Percentiles rank a stretch among this genome's conserved stretches.
phyloP scores from a whole-genome alignment of 2,797 vertebrate genomes.

The Alauda arvensis region DNA sequence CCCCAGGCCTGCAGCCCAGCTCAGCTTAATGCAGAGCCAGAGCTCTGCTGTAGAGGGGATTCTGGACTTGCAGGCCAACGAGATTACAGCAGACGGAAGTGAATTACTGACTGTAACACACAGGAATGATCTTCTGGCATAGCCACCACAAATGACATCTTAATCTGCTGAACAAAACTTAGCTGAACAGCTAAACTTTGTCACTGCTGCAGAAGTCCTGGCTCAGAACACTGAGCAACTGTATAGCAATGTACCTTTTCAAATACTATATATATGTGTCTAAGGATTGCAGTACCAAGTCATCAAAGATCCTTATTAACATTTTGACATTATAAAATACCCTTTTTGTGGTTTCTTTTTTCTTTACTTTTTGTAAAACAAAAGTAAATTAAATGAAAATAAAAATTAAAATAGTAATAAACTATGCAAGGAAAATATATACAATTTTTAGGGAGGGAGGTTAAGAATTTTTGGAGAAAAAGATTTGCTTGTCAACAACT shows the following conservation, averaged over 20 bases:
- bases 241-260: neutral
- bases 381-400: neutral
- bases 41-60: neutral
- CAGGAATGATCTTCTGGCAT: slow-evolving; percentile 10
- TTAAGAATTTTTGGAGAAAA: neutral
- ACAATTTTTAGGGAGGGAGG: rapidly evolving
- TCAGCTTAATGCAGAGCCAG: neutral
- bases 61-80: neutral
- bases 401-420: neutral
- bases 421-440: neutral
- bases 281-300: neutral
- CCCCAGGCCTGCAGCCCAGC: neutral
- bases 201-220: neutral
- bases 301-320: neutral
- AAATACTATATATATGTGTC: neutral
- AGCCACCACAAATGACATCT: neutral
- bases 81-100: neutral
- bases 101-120: neutral
- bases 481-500: neutral
- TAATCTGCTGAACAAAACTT: neutral
- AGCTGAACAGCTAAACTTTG: neutral
- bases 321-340: neutral
- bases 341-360: neutral
- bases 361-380: neutral
- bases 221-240: neutral